Percentiles rank a stretch among this genome's conserved stretches.
phyloP scores from a whole-genome alignment of 2,797 vertebrate genomes.

The Adelosebastes latens region DNA sequence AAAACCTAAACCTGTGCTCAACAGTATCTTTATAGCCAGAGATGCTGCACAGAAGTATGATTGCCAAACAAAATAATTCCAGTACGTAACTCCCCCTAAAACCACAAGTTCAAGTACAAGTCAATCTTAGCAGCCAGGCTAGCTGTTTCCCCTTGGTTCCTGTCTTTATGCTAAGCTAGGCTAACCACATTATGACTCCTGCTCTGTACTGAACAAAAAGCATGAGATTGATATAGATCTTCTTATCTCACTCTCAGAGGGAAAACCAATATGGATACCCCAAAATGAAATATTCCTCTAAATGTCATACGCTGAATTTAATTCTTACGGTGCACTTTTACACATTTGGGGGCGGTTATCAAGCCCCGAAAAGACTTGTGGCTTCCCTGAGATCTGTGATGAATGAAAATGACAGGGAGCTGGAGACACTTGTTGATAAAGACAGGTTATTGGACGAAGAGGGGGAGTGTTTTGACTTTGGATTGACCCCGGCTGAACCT shows the following conservation, averaged over 20 bases:
- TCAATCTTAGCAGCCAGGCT: not conserved
- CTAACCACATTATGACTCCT: not conserved
- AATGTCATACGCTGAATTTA: not conserved
- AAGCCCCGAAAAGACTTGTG: not conserved
- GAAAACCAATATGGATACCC: not conserved
- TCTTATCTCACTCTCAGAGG: not conserved
- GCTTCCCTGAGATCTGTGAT: not conserved
- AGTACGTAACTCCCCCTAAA: not conserved
- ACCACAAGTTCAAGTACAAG: not conserved
- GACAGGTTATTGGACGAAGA: constrained; percentile 29
- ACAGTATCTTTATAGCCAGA: not conserved
- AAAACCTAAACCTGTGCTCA: not conserved
- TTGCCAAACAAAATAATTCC: not conserved
- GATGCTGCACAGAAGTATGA: not conserved
- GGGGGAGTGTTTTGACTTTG: constrained; percentile 31
- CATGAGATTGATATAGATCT: not conserved
- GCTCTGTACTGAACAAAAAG: not conserved
- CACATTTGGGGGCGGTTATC: not conserved
- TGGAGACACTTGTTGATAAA: constrained; percentile 16
- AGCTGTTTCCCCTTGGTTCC: not conserved
- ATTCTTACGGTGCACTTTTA: not conserved
- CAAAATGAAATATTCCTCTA: not conserved
- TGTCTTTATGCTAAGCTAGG: not conserved
- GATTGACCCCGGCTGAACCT: constrained; percentile 55
- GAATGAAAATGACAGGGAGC: constrained; percentile 7